Base-by-base conservation (phyloP, 2,888 invertebrate species). In the Troides oblongomaculatus region DNA sequence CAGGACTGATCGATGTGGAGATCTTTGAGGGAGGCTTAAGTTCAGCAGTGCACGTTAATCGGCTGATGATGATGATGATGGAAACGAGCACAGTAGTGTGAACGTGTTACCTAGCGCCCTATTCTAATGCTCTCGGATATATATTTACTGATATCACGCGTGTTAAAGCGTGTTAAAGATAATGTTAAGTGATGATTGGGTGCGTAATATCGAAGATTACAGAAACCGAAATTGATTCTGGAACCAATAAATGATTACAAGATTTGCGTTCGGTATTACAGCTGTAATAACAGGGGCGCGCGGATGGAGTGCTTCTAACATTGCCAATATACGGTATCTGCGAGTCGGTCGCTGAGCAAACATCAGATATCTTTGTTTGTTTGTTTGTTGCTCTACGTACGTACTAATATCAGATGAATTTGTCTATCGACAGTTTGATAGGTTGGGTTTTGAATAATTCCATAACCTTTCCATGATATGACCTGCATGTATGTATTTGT, bases 361-460 rank as follows among this genome's bases (percentile, higher is more conserved):
- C 72, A 73, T 68, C 58, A 70, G 72, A 73, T 73, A 73, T 66
- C 66, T 66, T 66, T 71, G 71, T 71, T 68, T 71, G 71, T 71
- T 71, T 71, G 71, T 71, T 56, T 59, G 66, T 60, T 53, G 46
- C 53, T 25, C 60, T 25, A 58, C 25, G 58, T 62, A 58, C 66
- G 58, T 62, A 58, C 66, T 58, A 59, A 57, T 59, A 66, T 63
- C 60, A 25, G 66, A 50, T 36, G 61, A 43, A 57, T 62, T 62
- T 65, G 62, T 30, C 56, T 23, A 67, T 62, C 43, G 61, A 56
- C 62, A 62, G 58, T 57, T 66, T 62, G 62, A 65, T 69, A 39
- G 62, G 66, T 65, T 65, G 62, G 62, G 64, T 69, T 69, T 65
- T 69, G 62, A 50, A 66, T 30, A 25, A 25, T 8, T 59, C 25